Conservation (phyloP, 2,113 vertebrate genomes). For the Corythoichthys intestinalis region DNA sequence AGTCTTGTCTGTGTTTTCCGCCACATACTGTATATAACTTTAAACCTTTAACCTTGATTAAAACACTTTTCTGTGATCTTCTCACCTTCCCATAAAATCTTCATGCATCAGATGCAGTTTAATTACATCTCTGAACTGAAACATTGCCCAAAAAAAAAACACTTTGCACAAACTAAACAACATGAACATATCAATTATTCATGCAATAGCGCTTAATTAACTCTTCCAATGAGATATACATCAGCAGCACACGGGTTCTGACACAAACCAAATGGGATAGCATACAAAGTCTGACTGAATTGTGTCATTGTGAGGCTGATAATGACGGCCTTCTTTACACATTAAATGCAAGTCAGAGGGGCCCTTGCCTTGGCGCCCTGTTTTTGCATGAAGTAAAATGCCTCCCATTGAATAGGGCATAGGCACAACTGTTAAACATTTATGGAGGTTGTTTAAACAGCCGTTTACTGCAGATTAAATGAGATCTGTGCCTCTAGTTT, state of each 20-base stretch:
- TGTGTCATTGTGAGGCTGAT: constrained; percentile 64
- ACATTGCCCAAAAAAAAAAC: constrained; percentile 8
- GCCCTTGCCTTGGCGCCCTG: constrained; percentile 48
- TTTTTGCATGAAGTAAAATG: constrained; percentile 67
- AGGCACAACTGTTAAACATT: constrained; percentile 57
- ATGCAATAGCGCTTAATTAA: constrained; percentile 46
- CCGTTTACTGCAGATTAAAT: constrained; percentile 69
- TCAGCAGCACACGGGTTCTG: constrained; percentile 35
- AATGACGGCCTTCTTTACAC: constrained; percentile 62
- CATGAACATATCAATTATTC: constrained; percentile 24
- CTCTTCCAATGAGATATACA: constrained; percentile 49
- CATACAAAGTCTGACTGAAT: constrained; percentile 54
- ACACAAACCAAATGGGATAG: constrained; percentile 52
- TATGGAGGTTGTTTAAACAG: constrained; percentile 72
- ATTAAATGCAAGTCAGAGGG: constrained; percentile 53
- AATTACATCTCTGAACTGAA: not conserved
- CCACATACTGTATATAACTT: no score
- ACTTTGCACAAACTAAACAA: constrained; percentile 13
- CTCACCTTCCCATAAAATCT: not conserved
- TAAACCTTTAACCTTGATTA: not conserved
- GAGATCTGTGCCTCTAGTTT: constrained; percentile 51
- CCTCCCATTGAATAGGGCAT: constrained; percentile 60
- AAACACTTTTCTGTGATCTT: not conserved
- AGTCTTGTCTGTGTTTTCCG: no score
- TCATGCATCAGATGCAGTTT: constrained; percentile 9